Base-by-base conservation (phyloP, 2,888 invertebrate species). In the Drosophila stalkeri region DNA sequence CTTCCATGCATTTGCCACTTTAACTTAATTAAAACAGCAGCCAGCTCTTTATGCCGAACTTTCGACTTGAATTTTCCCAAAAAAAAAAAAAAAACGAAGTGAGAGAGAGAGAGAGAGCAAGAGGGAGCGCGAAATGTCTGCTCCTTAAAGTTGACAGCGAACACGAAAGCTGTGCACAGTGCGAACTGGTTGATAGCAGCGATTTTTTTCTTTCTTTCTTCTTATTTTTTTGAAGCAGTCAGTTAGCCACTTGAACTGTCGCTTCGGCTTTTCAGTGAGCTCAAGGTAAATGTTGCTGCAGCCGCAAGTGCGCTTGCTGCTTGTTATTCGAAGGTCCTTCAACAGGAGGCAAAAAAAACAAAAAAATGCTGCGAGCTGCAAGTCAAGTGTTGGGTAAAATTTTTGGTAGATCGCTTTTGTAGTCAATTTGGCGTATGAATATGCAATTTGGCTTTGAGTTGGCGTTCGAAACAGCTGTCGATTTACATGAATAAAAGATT, bases 1-100 rank as follows among this genome's bases (percentile, higher is more conserved):
- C 41, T 65, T 54, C 43, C 49, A 44, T 33, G 64, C 39, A 60
- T 60, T 37, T 44, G 64, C 63, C 41, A 62, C 69, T 72, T 81
- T 74, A 74, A 81, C 71, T 86, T 72, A 84, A 84, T 86, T 84
- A 81, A 84, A 81, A 72, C 72, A 51, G 55, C 33, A 20, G 64
- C 57, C 37, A 62, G 7, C 68, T 64, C 33, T 52, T 27, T 16
- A 23, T 27, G 27, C 39, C 23, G 51, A 41, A 39, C 54, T 54
- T 47, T 31, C 43, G 12, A 44, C 67, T 51, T 49, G 35, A 72
- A 41, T 27, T 57, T 33, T 39, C 23, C 9, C 7, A 31, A 27
- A 47, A 56, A 65, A 72, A 43, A n/a, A 46, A 52, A 11, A 3
- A 4, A 37, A 1, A 20, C 14, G 16, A 9, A 37, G 14, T 8